Conservation (phyloP, 2,888 invertebrate species). For the Leptinotarsa rubiginosa region DNA sequence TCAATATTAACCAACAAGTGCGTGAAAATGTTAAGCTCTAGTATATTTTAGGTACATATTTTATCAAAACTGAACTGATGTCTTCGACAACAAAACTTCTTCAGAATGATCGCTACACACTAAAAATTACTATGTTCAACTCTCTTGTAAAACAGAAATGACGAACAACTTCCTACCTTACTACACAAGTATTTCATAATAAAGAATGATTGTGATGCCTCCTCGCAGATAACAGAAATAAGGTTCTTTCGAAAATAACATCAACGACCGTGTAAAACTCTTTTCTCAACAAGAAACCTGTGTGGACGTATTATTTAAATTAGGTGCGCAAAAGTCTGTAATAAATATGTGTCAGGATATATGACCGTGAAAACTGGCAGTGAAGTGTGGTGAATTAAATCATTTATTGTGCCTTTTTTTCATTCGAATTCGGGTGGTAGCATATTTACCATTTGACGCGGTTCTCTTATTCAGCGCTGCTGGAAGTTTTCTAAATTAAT, state of each 20-base stretch:
- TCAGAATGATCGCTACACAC: too few species aligned
- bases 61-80: too few species aligned
- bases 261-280: slow-evolving; percentile 6
- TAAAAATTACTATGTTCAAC: not conserved
- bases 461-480: slow-evolving; percentile 32
- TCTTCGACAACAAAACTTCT: too few species aligned
- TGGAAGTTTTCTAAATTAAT: slow-evolving; percentile 27
- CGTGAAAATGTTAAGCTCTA: too few species aligned
- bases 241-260: not conserved
- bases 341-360: slow-evolving; percentile 56
- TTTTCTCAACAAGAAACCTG: slow-evolving; percentile 34
- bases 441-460: slow-evolving; percentile 55
- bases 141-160: not conserved
- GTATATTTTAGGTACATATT: too few species aligned
- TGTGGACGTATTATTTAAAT: slow-evolving; percentile 52
- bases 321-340: slow-evolving; percentile 53
- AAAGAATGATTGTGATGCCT: not conserved
- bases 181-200: not conserved
- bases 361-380: slow-evolving; percentile 57
- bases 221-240: not conserved
- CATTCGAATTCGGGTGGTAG: slow-evolving; percentile 57
- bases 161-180: not conserved
- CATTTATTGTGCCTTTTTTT: slow-evolving; percentile 53
- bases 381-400: slow-evolving; percentile 56
- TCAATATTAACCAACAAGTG: too few species aligned